Evolutionary conservation across 2,888 invertebrate species (phyloP).

Genomic region (Luperina nickerlii): DNA sequence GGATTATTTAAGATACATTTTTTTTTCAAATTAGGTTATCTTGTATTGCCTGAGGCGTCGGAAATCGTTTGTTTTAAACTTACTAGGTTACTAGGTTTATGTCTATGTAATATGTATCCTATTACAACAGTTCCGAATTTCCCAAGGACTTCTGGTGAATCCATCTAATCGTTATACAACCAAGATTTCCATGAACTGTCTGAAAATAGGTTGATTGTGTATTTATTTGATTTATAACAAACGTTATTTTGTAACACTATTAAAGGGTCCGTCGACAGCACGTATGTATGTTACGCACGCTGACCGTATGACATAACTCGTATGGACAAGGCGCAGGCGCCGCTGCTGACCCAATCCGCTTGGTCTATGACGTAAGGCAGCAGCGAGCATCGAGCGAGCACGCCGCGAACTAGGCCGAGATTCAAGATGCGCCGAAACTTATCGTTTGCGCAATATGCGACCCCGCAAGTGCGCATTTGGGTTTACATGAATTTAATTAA

Average conservation of each 20-base stretch:
- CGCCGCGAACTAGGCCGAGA: conserved; percentile 82
- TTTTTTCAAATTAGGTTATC: conserved; percentile 5
- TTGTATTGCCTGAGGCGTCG: not conserved
- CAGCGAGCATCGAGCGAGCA: conserved; percentile 68
- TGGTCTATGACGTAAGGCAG: conserved; percentile 78
- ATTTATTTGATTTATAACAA: conserved; percentile 52
- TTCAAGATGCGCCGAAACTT: conserved; percentile 84
- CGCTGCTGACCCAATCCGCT: conserved; percentile 84
- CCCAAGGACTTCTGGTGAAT: conserved; percentile 1
- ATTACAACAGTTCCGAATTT: not conserved
- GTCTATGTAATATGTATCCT: not conserved
- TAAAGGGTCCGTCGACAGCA: conserved; percentile 70
- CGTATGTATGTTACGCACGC: conserved; percentile 76
- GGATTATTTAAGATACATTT: conserved; percentile 6
- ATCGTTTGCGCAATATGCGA: conserved; percentile 78
- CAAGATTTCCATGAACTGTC: conserved; percentile 42
- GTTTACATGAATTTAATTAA: conserved; percentile 38
- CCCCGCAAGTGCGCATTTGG: conserved; percentile 33
- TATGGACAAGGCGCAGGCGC: conserved; percentile 78
- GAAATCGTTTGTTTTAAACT: not conserved
- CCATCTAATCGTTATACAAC: conserved; percentile 2
- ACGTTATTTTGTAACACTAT: conserved; percentile 62
- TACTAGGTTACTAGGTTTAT: not conserved
- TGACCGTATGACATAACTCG: conserved; percentile 83
- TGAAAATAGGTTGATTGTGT: conserved; percentile 50